These are phyloP conservation scores for Nematolebias whitei DNA, from an alignment of 2,113 vertebrate genomes.

Conservation along the genomic window DNA sequence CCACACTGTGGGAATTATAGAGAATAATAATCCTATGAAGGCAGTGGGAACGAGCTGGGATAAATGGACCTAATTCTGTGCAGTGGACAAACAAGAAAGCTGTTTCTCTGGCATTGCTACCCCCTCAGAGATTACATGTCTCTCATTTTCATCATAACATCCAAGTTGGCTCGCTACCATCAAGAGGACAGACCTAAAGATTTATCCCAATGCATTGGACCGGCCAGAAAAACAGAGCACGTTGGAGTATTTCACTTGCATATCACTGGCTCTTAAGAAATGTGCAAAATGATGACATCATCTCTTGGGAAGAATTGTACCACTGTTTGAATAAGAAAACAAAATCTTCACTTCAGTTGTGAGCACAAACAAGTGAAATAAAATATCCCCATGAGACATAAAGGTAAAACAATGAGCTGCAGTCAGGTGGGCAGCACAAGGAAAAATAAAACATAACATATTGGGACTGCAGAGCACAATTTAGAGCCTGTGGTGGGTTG, in stretches of 20 bases:
- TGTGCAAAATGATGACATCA: neutral
- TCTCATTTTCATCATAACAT: constrained; percentile 65
- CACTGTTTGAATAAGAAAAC: constrained; percentile 6
- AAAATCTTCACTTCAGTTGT: neutral
- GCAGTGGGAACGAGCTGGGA: constrained; percentile 37
- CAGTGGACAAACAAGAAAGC: constrained; percentile 68
- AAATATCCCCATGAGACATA: constrained; percentile 23
- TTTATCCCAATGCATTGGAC: constrained; percentile 36
- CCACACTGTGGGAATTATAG: constrained; percentile 64
- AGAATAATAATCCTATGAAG: constrained; percentile 53
- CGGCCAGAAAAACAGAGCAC: constrained; percentile 26
- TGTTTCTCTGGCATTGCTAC: constrained; percentile 60
- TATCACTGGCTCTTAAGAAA: neutral
- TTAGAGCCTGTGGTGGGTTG: constrained; percentile 47
- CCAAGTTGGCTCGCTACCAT: constrained; percentile 65
- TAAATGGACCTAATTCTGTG: constrained; percentile 61
- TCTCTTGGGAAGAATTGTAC: neutral
- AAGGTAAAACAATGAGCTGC: constrained; percentile 24
- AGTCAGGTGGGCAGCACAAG: constrained; percentile 45
- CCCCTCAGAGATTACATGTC: constrained; percentile 68
- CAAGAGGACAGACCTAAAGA: constrained; percentile 55
- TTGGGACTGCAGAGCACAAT: constrained; percentile 48
- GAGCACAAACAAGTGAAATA: constrained; percentile 19
- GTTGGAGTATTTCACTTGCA: constrained; percentile 30
- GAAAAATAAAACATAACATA: constrained; percentile 58